Evolutionary conservation across 2,888 invertebrate species (phyloP).

Genomic region (Hypselothyrea guttata): DNA sequence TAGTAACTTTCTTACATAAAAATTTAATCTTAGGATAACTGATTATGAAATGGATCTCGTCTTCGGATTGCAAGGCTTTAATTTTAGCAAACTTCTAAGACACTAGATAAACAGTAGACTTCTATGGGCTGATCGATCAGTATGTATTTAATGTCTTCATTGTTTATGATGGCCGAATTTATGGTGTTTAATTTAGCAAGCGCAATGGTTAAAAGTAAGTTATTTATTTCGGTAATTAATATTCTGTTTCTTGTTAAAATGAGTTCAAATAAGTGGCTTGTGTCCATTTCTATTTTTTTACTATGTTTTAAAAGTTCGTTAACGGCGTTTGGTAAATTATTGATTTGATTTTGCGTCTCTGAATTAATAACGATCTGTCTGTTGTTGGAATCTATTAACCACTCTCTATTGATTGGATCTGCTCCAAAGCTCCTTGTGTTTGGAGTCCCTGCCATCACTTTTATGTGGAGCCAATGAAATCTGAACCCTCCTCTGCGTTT

Average conservation of each 20-base stretch:
- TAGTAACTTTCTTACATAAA: no score
- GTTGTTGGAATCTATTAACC: constrained; percentile 4
- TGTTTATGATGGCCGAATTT: not conserved
- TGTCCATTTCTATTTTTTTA: not conserved
- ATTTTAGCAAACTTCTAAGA: not conserved
- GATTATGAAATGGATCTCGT: not conserved
- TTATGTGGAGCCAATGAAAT: constrained; percentile 1
- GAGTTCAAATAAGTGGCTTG: constrained; percentile 1
- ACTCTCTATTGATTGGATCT: not conserved
- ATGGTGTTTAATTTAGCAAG: not conserved
- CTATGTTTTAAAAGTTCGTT: no score
- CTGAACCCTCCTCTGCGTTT: constrained; percentile 7
- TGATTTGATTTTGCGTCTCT: constrained; percentile 7
- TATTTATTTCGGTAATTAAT: not conserved
- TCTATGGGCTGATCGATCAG: not conserved
- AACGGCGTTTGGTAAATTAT: not conserved
- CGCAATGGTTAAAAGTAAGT: no score
- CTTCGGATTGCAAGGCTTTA: constrained; percentile 1
- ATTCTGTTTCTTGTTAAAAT: constrained; percentile 9
- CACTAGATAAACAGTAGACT: not conserved
- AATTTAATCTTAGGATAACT: constrained; percentile 5
- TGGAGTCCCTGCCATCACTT: constrained; percentile 8
- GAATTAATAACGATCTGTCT: constrained; percentile 1
- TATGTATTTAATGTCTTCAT: not conserved
- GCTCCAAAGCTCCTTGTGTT: not conserved